Base-by-base conservation (phyloP, 2,888 invertebrate species). In the Linnaemya tessellans region DNA sequence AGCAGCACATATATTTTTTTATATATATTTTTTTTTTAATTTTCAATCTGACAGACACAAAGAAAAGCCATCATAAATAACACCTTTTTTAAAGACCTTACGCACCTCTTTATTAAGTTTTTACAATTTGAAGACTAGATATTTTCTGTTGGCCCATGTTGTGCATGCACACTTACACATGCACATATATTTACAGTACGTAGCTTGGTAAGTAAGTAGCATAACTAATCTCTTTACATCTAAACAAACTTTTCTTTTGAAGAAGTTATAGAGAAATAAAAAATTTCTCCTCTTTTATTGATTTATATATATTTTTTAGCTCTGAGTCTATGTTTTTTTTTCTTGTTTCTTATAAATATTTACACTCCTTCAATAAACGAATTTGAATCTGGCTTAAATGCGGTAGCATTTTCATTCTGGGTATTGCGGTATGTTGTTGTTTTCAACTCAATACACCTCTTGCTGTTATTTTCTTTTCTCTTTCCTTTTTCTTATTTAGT, bases 21-120 rank as follows among this genome's bases (percentile, higher is more conserved):
- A 41, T 8, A 5, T 41, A 5, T 41, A 41, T 41, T 41, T 41
- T 41, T 38, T 70, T 46, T 5, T 46, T 5, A 41, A 73, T 58
- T 73, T 58, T 60, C 18, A 68, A 80, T 60, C 80, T 68, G 56
- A 68, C 67, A 74, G 80, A 38, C 80, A 20, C 30, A 30, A 73
- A 77, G 67, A 78, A 77, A 73, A 78, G 71, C 80, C 81, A 78
- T 81, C 81, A 84, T 84, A 84, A 84, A 84, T 84, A 84, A 84
- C 80, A 78, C 84, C 73, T 84, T 80, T 51, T 77, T 74, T 78
- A 78, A 78, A 78, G 77, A 81, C 81, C 84, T 81, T 78, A 84
- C 84, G 84, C 81, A 84, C 73, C 81, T 78, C 73, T 84, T 84
- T 84, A 84, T 81, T 81, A 81, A 78, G 73, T 51, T 73, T 73